phyloP scores from a whole-genome alignment of 2,797 vertebrate species.

The Melanotaenia parkinsoni region DNA sequence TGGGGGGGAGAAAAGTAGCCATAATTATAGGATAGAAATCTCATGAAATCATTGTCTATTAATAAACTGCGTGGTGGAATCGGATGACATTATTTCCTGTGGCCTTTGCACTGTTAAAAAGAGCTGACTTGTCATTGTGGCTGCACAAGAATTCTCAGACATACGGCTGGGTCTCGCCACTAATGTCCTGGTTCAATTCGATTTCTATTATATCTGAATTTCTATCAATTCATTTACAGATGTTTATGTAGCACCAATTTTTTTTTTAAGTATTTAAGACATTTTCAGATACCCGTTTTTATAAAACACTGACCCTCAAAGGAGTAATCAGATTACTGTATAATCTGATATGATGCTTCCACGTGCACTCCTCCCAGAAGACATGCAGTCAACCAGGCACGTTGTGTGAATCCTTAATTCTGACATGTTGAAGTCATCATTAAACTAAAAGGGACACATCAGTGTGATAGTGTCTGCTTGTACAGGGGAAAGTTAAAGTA shows the following conservation, averaged over 20 bases:
- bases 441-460: neutral
- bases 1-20: neutral
- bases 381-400: neutral
- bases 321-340: too few species aligned
- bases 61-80: constrained; percentile 14
- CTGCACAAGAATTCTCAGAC: constrained; percentile 6
- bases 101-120: constrained; percentile 7
- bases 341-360: too few species aligned
- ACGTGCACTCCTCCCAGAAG: too few species aligned
- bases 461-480: neutral
- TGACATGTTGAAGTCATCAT: neutral
- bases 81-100: constrained; percentile 13
- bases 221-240: too few species aligned
- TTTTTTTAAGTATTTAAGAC: neutral
- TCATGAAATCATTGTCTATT: constrained; percentile 21
- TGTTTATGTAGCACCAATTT: too few species aligned
- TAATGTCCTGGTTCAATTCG: too few species aligned
- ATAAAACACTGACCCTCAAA: too few species aligned
- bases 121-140: constrained; percentile 24
- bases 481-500: too few species aligned
- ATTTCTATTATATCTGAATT: too few species aligned
- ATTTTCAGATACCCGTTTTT: too few species aligned
- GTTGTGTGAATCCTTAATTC: neutral
- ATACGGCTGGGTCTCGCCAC: too few species aligned
- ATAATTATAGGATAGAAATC: constrained; percentile 8